Evolutionary conservation across 2,888 invertebrate genomes (phyloP).

Genomic region (Euplexia lucipara): DNA sequence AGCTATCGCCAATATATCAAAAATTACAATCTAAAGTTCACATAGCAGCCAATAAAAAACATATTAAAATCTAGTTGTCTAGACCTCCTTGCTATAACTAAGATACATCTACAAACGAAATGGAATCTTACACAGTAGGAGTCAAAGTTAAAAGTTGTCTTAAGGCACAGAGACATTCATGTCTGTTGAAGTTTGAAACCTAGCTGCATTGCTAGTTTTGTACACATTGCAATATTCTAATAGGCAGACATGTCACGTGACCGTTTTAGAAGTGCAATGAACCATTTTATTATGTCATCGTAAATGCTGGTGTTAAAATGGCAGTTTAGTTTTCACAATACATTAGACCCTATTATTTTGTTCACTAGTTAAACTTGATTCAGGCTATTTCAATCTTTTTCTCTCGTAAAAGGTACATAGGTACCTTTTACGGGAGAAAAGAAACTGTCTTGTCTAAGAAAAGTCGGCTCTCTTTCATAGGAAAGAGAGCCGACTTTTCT

Average conservation of each 20-base stretch:
- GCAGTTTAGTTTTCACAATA: background rate
- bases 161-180: background rate
- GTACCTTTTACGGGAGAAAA: too few relatives aligned
- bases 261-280: slow-evolving; percentile 58
- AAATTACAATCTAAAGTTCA: slow-evolving; percentile 36
- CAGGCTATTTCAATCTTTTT: too few relatives aligned
- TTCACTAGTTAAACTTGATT: too few relatives aligned
- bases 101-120: background rate
- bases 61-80: slow-evolving; percentile 43
- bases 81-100: slow-evolving; percentile 41
- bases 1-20: slow-evolving; percentile 34
- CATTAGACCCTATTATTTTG: background rate
- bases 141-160: slow-evolving; percentile 21
- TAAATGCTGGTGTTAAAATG: slow-evolving; percentile 17
- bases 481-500: too few relatives aligned
- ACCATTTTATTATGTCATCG: slow-evolving; percentile 42
- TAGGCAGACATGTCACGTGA: slow-evolving; percentile 50
- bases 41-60: slow-evolving; percentile 34
- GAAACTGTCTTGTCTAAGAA: too few relatives aligned
- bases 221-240: slow-evolving; percentile 51
- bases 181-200: slow-evolving; percentile 7
- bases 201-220: slow-evolving; percentile 8
- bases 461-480: too few relatives aligned
- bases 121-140: background rate
- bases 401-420: too few relatives aligned